Evolutionary conservation across 2,113 vertebrate genomes (phyloP).

Genomic region (Tauraco erythrolophus): DNA sequence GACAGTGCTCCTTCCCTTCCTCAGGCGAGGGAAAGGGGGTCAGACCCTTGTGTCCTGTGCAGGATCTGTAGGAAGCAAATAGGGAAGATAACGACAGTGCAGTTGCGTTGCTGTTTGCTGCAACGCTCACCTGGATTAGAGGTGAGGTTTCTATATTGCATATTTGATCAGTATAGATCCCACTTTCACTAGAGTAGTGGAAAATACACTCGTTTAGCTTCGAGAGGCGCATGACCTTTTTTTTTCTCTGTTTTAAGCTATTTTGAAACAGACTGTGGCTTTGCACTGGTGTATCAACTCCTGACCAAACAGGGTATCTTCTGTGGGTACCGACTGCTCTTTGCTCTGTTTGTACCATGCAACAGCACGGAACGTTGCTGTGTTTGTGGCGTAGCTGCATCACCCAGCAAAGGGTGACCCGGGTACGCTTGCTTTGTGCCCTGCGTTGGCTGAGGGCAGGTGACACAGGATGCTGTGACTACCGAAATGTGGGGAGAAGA

Average conservation of each 20-base stretch:
- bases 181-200: neutral
- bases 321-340: neutral
- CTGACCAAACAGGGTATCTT: conserved; percentile 30
- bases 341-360: neutral
- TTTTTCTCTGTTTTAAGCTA: neutral
- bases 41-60: neutral
- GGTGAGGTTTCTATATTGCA: neutral
- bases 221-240: rapidly evolving
- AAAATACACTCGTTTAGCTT: neutral
- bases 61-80: neutral
- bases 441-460: neutral
- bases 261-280: neutral
- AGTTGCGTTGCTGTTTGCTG: neutral
- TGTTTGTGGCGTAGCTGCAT: neutral
- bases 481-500: neutral
- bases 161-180: neutral
- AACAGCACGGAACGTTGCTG: rapidly evolving
- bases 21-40: neutral
- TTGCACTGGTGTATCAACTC: neutral
- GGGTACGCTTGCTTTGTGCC: neutral
- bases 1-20: neutral
- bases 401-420: neutral
- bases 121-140: neutral
- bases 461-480: neutral
- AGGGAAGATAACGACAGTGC: neutral